These are phyloP conservation scores for Amazona guildingii DNA, from an alignment of 2,113 vertebrate genomes.

Conservation along the genomic window DNA sequence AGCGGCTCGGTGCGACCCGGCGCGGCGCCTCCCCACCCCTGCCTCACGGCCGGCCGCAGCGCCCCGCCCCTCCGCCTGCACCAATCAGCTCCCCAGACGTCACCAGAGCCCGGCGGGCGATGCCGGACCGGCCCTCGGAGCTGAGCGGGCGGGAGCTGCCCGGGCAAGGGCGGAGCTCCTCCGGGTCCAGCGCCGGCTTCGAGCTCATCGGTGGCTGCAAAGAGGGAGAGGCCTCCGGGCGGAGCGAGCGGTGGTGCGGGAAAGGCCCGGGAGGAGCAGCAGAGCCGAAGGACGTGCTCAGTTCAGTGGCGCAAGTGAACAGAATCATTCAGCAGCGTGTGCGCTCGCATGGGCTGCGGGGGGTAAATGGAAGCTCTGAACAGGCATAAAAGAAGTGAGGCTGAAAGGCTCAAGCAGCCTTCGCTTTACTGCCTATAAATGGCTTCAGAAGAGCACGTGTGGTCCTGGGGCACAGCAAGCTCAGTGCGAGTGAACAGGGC, in stretches of 20 bases:
- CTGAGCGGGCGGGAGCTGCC: no score
- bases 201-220: neutral
- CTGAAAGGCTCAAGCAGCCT: neutral
- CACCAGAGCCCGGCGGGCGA: no score
- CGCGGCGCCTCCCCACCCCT: neutral
- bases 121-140: neutral
- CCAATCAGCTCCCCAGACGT: neutral
- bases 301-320: neutral
- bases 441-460: rapidly evolving
- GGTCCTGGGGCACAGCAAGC: neutral
- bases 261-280: neutral
- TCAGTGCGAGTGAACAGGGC: no score
- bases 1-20: neutral
- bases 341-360: rapidly evolving
- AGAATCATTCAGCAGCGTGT: rapidly evolving
- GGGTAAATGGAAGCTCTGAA: rapidly evolving
- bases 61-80: neutral
- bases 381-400: rapidly evolving
- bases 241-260: no score
- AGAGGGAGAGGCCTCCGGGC: neutral
- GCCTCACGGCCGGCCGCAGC: neutral
- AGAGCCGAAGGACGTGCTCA: neutral
- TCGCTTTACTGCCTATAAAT: rapidly evolving
- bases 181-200: neutral
- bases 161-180: neutral